Evolutionary conservation across 2,113 vertebrate species (phyloP).

Genomic region (Mirza zaza): DNA sequence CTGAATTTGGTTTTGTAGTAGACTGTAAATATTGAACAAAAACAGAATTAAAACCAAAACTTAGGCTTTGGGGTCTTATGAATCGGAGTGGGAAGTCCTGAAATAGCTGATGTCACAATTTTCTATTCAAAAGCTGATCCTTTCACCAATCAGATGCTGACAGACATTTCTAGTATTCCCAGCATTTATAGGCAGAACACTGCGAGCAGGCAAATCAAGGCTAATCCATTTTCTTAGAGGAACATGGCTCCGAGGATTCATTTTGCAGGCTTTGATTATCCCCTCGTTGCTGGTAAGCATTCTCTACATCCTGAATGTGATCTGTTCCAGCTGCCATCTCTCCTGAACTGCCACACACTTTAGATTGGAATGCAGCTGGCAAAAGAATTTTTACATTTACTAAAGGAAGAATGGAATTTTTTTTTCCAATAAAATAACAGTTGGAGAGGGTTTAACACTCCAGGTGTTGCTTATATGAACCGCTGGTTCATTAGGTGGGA

Average conservation of each 20-base stretch:
- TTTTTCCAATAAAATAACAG: slow-evolving; percentile 71
- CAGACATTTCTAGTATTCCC: not conserved
- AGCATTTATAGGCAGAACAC: not conserved
- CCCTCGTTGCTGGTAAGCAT: slow-evolving; percentile 73
- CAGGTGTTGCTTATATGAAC: slow-evolving; percentile 81
- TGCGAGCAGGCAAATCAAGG: not conserved
- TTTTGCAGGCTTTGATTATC: slow-evolving; percentile 73
- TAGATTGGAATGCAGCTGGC: slow-evolving; percentile 80
- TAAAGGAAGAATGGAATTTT: slow-evolving; percentile 70
- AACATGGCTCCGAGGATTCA: slow-evolving; percentile 12
- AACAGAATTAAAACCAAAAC: slow-evolving; percentile 34
- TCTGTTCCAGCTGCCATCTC: slow-evolving; percentile 83
- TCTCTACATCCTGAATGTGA: slow-evolving; percentile 78
- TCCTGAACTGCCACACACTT: slow-evolving; percentile 77
- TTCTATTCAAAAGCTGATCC: not conserved
- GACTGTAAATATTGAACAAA: slow-evolving; percentile 64
- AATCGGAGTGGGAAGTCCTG: not conserved
- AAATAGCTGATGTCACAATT: not conserved
- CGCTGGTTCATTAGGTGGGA: slow-evolving; percentile 75
- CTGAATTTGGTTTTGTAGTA: slow-evolving; percentile 53
- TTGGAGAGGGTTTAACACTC: slow-evolving; percentile 59
- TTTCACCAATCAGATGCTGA: not conserved
- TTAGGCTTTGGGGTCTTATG: not conserved
- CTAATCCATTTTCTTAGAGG: slow-evolving; percentile 26
- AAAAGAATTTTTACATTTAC: slow-evolving; percentile 75